phyloP scores from a whole-genome alignment of 2,113 vertebrate species.

The Abramis brama region DNA sequence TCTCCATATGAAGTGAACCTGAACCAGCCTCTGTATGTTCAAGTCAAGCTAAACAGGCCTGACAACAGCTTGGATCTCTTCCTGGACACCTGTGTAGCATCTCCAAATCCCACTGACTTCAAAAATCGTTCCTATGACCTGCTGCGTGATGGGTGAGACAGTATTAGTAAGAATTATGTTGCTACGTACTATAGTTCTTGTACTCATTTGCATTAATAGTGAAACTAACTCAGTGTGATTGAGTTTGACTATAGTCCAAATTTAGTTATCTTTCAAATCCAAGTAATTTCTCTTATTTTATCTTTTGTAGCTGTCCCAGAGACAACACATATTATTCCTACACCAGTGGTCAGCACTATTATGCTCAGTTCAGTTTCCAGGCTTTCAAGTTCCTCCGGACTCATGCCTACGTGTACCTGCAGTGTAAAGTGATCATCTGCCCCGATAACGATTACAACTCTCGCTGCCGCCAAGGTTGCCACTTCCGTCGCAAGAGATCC shows the following conservation, averaged over 20 bases:
- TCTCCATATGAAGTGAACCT: slow-evolving; percentile 76
- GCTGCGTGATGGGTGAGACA: slow-evolving; percentile 81
- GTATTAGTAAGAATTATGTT: too few relatives aligned
- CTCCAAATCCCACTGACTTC: slow-evolving; percentile 74
- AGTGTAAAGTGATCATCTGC: slow-evolving; percentile 81
- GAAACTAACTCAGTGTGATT: neutral
- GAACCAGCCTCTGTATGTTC: slow-evolving; percentile 80
- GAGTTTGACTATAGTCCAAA: too few relatives aligned
- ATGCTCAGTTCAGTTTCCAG: slow-evolving; percentile 78
- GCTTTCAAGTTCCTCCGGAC: slow-evolving; percentile 82
- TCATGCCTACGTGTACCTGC: slow-evolving; percentile 75
- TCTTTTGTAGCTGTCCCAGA: neutral
- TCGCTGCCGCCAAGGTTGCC: slow-evolving; percentile 77
- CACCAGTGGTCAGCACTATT: slow-evolving; percentile 48
- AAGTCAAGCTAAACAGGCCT: slow-evolving; percentile 70
- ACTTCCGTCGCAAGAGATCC: slow-evolving; percentile 70
- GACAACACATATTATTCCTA: slow-evolving; percentile 75
- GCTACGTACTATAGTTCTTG: neutral
- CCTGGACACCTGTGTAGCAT: slow-evolving; percentile 80
- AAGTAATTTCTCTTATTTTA: too few relatives aligned
- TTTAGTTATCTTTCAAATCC: too few relatives aligned
- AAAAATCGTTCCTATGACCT: slow-evolving; percentile 72
- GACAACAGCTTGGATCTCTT: slow-evolving; percentile 75
- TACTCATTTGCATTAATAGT: neutral
- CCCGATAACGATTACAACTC: slow-evolving; percentile 64